Percentiles rank a stretch among this genome's conserved stretches.
phyloP scores from a whole-genome alignment of 2,888 invertebrate genomes.

The Choreutis nemorana region DNA sequence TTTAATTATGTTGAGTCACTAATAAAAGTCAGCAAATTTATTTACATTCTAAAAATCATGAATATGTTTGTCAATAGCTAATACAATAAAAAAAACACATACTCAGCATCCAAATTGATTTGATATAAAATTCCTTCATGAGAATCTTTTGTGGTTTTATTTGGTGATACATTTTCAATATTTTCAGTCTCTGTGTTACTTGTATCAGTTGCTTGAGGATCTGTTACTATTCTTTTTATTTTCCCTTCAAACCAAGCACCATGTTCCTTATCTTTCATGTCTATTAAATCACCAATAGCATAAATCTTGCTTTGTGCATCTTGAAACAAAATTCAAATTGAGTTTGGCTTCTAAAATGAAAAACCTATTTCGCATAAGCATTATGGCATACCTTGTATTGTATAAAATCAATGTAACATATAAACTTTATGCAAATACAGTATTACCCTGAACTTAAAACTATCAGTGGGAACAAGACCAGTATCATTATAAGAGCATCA shows the following conservation, averaged over 20 bases:
- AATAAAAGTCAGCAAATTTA: slow-evolving; percentile 1
- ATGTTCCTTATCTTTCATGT: slow-evolving; percentile 66
- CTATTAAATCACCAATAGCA: slow-evolving; percentile 71
- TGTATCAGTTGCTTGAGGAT: slow-evolving; percentile 19
- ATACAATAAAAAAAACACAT: slow-evolving; percentile 17
- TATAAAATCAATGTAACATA: no score
- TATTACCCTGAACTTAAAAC: no score
- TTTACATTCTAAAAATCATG: no score
- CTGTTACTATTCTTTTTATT: slow-evolving; percentile 59
- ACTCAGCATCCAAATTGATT: slow-evolving; percentile 42
- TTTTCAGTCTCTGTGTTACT: slow-evolving; percentile 11
- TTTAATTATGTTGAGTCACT: background rate
- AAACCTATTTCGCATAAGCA: no score
- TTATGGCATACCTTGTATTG: no score
- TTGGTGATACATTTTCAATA: background rate
- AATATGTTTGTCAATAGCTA: background rate
- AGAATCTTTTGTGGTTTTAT: slow-evolving; percentile 4
- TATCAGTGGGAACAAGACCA: no score
- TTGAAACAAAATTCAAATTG: no score
- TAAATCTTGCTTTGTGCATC: slow-evolving; percentile 59
- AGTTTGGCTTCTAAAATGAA: no score
- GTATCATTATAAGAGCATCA: no score
- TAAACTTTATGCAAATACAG: no score
- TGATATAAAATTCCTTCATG: slow-evolving; percentile 49
- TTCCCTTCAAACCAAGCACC: slow-evolving; percentile 81